phyloP scores from a whole-genome alignment of 2,888 invertebrate species.

The Lacanobia wlatinum region DNA sequence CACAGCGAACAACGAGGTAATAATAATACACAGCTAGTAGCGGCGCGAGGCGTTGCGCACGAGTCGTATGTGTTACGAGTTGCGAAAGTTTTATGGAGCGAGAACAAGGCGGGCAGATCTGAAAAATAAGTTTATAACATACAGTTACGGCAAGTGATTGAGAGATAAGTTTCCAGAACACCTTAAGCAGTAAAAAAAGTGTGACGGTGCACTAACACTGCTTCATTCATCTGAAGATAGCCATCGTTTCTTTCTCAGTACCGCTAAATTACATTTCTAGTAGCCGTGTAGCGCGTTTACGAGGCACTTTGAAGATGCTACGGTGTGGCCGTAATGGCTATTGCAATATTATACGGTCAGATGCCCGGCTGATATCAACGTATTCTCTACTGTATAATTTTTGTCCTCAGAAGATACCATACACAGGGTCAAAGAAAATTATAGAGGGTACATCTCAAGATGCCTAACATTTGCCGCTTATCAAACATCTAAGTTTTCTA shows the following conservation, averaged over 20 bases:
- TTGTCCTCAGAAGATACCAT: slow-evolving; percentile 82
- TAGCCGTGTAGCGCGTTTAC: slow-evolving; percentile 89
- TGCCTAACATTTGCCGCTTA: slow-evolving; percentile 81
- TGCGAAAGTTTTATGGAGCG: slow-evolving; percentile 80
- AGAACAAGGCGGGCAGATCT: slow-evolving; percentile 76
- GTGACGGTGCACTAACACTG: slow-evolving; percentile 82
- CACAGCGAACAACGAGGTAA: slow-evolving; percentile 53
- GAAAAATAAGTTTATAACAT: slow-evolving; percentile 77
- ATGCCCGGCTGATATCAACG: slow-evolving; percentile 86
- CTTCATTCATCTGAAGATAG: slow-evolving; percentile 87
- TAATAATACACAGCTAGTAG: slow-evolving; percentile 54
- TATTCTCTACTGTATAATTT: slow-evolving; percentile 87
- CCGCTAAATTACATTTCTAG: slow-evolving; percentile 90
- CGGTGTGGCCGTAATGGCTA: slow-evolving; percentile 88
- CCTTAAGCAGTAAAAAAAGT: slow-evolving; percentile 85
- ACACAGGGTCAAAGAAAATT: slow-evolving; percentile 87
- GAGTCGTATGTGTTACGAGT: slow-evolving; percentile 66
- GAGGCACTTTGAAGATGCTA: slow-evolving; percentile 89
- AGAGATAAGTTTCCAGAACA: slow-evolving; percentile 87
- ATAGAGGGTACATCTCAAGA: slow-evolving; percentile 77
- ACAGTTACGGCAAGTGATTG: slow-evolving; percentile 79
- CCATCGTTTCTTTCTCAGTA: slow-evolving; percentile 88
- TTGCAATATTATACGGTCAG: slow-evolving; percentile 89
- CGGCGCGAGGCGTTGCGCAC: slow-evolving; percentile 62
- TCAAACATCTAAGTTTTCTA: slow-evolving; percentile 83